A percentile compares a stretch with the other conserved stretches of the same genome.
Conservation (phyloP, 2,797 vertebrate genomes). For the Nyctalus aviator region DNA sequence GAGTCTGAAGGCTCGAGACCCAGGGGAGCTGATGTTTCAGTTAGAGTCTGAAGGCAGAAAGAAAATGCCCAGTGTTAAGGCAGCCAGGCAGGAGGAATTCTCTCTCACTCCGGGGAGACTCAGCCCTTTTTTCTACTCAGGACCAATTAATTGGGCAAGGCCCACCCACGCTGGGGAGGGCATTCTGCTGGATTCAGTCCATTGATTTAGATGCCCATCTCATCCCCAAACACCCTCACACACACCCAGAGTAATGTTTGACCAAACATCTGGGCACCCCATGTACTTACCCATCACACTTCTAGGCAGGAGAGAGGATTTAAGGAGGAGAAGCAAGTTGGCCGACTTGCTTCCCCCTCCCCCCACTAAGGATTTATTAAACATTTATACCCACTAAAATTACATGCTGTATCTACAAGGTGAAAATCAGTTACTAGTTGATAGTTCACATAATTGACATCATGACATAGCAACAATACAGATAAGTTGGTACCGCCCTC, state of each 20-base stretch:
- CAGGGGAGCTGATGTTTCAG: not conserved
- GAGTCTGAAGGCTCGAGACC: not conserved
- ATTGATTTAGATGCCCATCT: not conserved
- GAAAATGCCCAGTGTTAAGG: not conserved
- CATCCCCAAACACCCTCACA: not conserved
- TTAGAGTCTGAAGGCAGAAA: not conserved
- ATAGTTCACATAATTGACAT: not conserved
- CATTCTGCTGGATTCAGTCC: not conserved
- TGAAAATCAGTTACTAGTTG: conserved; percentile 53
- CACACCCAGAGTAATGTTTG: not conserved
- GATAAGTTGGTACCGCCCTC: not conserved
- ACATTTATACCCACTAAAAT: conserved; percentile 4
- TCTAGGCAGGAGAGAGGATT: not conserved
- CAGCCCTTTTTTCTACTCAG: not conserved
- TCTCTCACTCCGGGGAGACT: not conserved
- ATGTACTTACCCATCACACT: not conserved
- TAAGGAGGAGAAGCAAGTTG: not conserved
- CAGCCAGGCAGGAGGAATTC: not conserved
- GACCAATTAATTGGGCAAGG: not conserved
- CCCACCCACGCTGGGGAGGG: not conserved
- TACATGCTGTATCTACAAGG: not conserved
- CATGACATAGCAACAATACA: not conserved
- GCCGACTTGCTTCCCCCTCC: too few relatives aligned
- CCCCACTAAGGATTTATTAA: not conserved
- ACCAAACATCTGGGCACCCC: too few relatives aligned